Percentiles rank a stretch among this genome's conserved stretches.
These are phyloP conservation scores for Xiphophorus hellerii DNA, from an alignment of 2,113 vertebrate genomes.

Conservation along the genomic window DNA sequence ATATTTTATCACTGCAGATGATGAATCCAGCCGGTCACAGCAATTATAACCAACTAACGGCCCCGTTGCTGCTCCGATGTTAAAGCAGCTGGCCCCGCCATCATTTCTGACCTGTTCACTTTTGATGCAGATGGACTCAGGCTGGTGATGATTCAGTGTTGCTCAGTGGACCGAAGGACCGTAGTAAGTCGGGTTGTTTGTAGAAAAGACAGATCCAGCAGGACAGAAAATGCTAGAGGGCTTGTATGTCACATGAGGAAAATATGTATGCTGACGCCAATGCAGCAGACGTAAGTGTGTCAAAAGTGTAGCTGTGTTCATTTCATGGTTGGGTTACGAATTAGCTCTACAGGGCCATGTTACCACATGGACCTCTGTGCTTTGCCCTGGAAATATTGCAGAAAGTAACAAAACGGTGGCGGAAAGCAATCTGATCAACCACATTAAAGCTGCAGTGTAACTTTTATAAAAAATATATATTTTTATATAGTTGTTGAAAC, in stretches of 20 bases:
- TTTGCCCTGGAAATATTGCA: background rate
- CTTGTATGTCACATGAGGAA: constrained; percentile 11
- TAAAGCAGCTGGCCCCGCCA: constrained; percentile 34
- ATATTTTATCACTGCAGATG: constrained; percentile 75
- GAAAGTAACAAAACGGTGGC: background rate
- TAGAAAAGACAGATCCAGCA: constrained; percentile 9
- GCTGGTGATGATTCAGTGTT: constrained; percentile 45
- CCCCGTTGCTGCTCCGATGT: constrained; percentile 45
- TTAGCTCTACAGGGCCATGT: background rate
- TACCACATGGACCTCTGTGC: background rate
- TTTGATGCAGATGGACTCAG: constrained; percentile 41
- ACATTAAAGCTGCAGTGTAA: background rate
- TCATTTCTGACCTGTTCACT: constrained; percentile 63
- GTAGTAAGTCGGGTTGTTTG: constrained; percentile 11
- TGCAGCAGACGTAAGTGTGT: constrained; percentile 6
- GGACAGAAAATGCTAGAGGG: constrained; percentile 8
- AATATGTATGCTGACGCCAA: background rate
- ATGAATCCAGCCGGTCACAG: constrained; percentile 63
- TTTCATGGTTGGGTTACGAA: background rate
- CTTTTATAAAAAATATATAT: too few species aligned
- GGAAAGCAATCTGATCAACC: background rate
- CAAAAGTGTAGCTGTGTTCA: background rate
- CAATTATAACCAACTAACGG: constrained; percentile 67
- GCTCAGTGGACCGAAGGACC: constrained; percentile 27
- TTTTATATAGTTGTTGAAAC: too few species aligned